A percentile compares a stretch with the other conserved stretches of the same genome.
Evolutionary conservation across 1,140 invertebrate genomes (phyloP).

Genomic region (Lethocerus indicus): DNA sequence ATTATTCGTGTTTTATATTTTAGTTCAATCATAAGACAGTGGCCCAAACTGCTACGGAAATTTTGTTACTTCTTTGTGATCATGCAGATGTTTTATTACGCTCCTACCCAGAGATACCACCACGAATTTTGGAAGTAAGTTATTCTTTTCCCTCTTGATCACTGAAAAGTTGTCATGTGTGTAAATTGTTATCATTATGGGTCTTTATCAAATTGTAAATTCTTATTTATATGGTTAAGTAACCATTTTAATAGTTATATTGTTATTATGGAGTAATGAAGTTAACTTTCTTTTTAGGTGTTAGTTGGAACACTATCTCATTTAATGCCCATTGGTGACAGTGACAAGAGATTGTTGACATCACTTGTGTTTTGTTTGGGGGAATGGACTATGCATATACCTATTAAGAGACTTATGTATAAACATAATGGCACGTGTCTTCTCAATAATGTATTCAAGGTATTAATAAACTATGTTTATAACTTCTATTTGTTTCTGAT

Average conservation of each 20-base stretch:
- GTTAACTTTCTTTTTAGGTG: conserved; percentile 24
- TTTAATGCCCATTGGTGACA: conserved; percentile 33
- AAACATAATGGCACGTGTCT: conserved; percentile 29
- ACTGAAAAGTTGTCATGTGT: background rate
- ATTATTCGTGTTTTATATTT: conserved; percentile 22
- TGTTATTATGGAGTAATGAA: conserved; percentile 10
- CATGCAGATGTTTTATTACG: conserved; percentile 55
- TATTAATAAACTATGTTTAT: conserved; percentile 19
- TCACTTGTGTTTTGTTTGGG: conserved; percentile 77
- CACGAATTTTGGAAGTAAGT: conserved; percentile 50
- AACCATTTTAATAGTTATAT: background rate
- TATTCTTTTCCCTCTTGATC: conserved; percentile 5
- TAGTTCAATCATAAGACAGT: conserved; percentile 71
- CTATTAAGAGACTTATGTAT: conserved; percentile 28
- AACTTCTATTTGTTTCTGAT: too few species aligned
- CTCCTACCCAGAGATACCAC: conserved; percentile 58
- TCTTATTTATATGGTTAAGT: background rate
- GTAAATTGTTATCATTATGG: background rate
- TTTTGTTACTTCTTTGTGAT: conserved; percentile 62
- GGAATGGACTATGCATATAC: conserved; percentile 79
- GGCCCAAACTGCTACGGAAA: conserved; percentile 74
- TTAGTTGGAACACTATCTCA: conserved; percentile 36
- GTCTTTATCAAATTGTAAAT: background rate
- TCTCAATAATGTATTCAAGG: conserved; percentile 41
- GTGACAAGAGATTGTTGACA: conserved; percentile 40